Percentiles rank a stretch among this genome's conserved stretches.
phyloP scores from a whole-genome alignment of 2,797 vertebrate genomes.

The Cheirogaleus major region DNA sequence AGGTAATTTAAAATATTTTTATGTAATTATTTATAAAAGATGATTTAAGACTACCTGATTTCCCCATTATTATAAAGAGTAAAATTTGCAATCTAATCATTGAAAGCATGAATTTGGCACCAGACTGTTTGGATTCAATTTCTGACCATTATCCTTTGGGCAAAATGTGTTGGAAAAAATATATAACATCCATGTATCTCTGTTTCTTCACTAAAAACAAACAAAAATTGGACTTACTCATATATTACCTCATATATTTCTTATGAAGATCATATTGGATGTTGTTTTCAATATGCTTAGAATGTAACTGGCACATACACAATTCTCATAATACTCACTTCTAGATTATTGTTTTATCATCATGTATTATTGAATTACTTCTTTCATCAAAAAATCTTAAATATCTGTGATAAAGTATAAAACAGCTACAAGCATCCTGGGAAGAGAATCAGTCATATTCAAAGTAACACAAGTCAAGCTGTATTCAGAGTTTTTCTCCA shows the following conservation, averaged over 20 bases:
- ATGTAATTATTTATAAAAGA: conserved; percentile 7
- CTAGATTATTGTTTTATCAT: background rate
- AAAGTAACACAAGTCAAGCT: background rate
- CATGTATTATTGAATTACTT: background rate
- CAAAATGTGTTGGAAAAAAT: background rate
- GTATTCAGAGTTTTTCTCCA: background rate
- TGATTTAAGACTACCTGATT: background rate
- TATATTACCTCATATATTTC: background rate
- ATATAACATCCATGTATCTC: background rate
- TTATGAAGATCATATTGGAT: conserved; percentile 4
- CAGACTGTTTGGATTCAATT: background rate
- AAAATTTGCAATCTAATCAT: background rate
- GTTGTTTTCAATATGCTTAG: background rate
- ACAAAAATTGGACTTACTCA: background rate
- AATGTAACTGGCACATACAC: background rate
- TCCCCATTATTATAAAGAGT: background rate
- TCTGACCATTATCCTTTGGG: background rate
- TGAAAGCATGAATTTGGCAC: background rate
- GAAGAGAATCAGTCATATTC: background rate
- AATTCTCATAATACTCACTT: background rate
- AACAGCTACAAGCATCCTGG: background rate
- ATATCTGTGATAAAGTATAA: background rate
- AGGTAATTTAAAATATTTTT: background rate
- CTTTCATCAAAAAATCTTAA: background rate
- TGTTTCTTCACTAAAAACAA: background rate